Base-by-base conservation (phyloP, 2,113 vertebrate genomes). In the Oreocharis arfaki region DNA sequence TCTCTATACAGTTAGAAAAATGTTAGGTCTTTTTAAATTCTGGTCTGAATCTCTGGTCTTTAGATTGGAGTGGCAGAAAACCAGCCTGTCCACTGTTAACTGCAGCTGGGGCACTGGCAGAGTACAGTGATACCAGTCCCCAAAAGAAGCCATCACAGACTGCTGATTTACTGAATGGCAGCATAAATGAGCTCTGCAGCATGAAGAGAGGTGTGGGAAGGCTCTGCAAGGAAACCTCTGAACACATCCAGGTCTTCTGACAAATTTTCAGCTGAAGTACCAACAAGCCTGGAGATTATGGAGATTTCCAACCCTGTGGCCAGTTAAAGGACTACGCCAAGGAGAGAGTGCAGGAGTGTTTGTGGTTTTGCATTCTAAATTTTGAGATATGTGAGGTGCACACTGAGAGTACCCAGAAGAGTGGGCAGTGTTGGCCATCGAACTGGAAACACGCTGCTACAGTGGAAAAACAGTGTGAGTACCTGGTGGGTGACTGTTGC, bases 321-420 rank as follows among this genome's bases (percentile, higher is more conserved):
- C 44, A 28, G 33, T 9, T 24, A 13, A 30, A 56, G 9, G 27
- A 30, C 60, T 20, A 4, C 59, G 35, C 11, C 18, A 16, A 0
- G 1, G 16, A 35, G 64, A 67, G 42, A 42, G 35, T 2, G 0
- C 39, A 32, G 84, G 10, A 37, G 26, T 1, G 5, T 16, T 26
- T 47, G 47, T 47, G 81, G 24, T 60, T 60, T 75, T 44, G 33
- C 44, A 11, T 9, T 22, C 13, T 14, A 50, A 32, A 23, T 59
- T 50, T 39, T 57, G 44, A 39, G n/a, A 33, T 10, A 0, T 2
- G n/a, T 65, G 91, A 52, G 3, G 8, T 61, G 74, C 55, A 73
- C 33, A 4, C 14, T 2, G n/a, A 12, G n/a, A 50, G 17, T 5
- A 67, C 33, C 17, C 89, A 71, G 61, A 33, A 42, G 30, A 67